phyloP scores from a whole-genome alignment of 1,140 invertebrate species.

The Drosophila ambigua region DNA sequence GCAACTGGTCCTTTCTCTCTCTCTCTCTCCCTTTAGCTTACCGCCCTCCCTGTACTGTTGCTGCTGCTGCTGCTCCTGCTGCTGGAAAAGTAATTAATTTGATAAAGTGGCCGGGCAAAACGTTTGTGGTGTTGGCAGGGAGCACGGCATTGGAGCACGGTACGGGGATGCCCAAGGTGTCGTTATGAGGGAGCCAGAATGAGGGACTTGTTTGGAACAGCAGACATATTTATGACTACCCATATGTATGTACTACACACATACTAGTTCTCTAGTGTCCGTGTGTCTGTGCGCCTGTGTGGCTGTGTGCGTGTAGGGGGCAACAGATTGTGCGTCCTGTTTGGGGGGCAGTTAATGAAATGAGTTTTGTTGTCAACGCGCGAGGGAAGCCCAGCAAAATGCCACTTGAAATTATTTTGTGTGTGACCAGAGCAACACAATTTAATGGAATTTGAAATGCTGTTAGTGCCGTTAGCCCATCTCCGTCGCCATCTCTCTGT shows the following conservation, averaged over 20 bases:
- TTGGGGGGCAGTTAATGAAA: conserved; percentile 73
- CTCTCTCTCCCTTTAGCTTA: conserved; percentile 5
- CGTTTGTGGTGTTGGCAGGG: conserved; percentile 15
- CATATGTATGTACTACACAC: neutral
- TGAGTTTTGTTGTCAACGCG: conserved; percentile 66
- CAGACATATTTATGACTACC: conserved; percentile 74
- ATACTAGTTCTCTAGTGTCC: neutral
- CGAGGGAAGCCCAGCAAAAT: conserved; percentile 26
- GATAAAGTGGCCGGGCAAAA: conserved; percentile 69
- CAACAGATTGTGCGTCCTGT: conserved; percentile 74
- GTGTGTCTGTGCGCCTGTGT: neutral
- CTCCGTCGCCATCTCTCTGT: neutral
- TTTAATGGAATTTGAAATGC: conserved; percentile 80
- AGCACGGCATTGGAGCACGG: conserved; percentile 9
- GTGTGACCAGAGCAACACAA: conserved; percentile 68
- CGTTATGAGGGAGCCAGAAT: conserved; percentile 10
- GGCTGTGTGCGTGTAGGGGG: conserved; percentile 7
- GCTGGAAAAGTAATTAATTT: conserved; percentile 82
- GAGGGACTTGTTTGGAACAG: conserved; percentile 11
- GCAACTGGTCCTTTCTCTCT: neutral
- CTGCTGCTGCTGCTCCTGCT: conserved; percentile 37
- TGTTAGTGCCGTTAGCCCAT: conserved; percentile 3
- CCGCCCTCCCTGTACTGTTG: conserved; percentile 16
- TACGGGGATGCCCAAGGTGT: conserved; percentile 49
- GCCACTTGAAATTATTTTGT: conserved; percentile 55